Evolutionary conservation across 2,888 invertebrate species (phyloP), one percentile per base, ranked within the genome.

Genomic region (Lysandra bellargus): DNA sequence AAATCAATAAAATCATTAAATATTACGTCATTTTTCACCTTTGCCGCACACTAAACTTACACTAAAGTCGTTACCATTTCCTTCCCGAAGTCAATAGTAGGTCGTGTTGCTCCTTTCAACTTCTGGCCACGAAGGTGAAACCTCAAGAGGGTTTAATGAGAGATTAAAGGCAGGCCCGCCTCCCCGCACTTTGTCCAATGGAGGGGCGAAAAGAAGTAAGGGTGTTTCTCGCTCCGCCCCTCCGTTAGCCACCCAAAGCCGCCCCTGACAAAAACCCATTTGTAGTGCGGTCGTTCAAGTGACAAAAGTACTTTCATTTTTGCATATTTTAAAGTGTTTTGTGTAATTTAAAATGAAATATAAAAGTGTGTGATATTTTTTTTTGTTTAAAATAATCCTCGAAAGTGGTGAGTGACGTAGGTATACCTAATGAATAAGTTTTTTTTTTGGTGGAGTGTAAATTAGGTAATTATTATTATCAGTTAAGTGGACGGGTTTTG

Each of bases 221-320:
- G 40, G 89, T 85, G 84, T 85, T 81, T 80, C 30, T 84, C 79
- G 88, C 88, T 83, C 89, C 90, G 89, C 90, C 90, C 84, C 75
- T 81, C 82, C 57, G 79, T 79, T 87, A 86, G 80, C 81, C 79
- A 78, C 81, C 80, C 82, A 80, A 80, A 79, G 81, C 86, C 85
- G 87, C 86, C 88, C 87, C 83, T 81, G 83, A 79, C 33, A 33
- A 69, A 30, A 14, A 17, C 30, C 14, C 69, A 69, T 69, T 69
- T 69, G 69, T 33, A 17, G 14, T 69, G 33, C 30, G 76, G 76
- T 53, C 76, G 76, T 30, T 69, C 76, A 53, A 53, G 76, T 33
- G 76, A 30, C 23, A 76, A 76, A 76, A 76, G 49, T 76, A 76
- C 17, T 76, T 76, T 53, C 57, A 76, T 69, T 33, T 69, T 69